A percentile compares a stretch with the other conserved stretches of the same genome.
Evolutionary conservation across 2,797 vertebrate species (phyloP).

Genomic region (Lepus oiostolus): DNA sequence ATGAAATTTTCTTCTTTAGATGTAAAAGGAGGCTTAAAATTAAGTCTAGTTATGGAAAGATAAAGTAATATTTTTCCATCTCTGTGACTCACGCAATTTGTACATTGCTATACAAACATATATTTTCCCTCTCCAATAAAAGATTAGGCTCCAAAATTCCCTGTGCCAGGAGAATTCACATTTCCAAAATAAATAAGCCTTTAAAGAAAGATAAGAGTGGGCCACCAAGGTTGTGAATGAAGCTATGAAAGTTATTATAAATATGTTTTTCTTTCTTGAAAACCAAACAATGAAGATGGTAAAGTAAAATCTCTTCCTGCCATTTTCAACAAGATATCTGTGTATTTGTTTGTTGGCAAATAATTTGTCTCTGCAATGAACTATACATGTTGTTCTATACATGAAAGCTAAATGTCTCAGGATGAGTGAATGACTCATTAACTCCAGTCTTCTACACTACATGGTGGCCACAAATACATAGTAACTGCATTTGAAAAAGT

Average conservation of each 20-base stretch:
- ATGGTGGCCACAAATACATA: not conserved
- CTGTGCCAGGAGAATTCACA: constrained; percentile 60
- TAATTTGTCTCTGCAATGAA: not conserved
- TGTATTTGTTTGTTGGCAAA: not conserved
- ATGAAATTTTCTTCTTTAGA: constrained; percentile 55
- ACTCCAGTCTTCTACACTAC: not conserved
- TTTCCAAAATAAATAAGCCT: constrained; percentile 68
- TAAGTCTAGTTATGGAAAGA: constrained; percentile 59
- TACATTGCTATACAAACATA: constrained; percentile 61
- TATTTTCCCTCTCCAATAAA: constrained; percentile 52
- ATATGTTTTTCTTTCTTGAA: constrained; percentile 47
- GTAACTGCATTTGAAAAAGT: not conserved
- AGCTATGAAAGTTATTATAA: constrained; percentile 51
- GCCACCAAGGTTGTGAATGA: constrained; percentile 60
- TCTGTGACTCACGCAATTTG: constrained; percentile 66
- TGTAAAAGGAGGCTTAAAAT: constrained; percentile 54
- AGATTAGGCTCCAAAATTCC: constrained; percentile 60
- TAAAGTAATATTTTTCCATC: constrained; percentile 69
- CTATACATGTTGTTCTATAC: not conserved
- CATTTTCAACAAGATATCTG: not conserved
- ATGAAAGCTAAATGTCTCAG: not conserved
- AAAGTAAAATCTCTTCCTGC: not conserved
- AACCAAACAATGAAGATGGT: constrained; percentile 2
- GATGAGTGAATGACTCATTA: not conserved
- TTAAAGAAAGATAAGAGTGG: constrained; percentile 64